Conservation (phyloP, 2,888 invertebrate species). For the Argyresthia goedartella region DNA sequence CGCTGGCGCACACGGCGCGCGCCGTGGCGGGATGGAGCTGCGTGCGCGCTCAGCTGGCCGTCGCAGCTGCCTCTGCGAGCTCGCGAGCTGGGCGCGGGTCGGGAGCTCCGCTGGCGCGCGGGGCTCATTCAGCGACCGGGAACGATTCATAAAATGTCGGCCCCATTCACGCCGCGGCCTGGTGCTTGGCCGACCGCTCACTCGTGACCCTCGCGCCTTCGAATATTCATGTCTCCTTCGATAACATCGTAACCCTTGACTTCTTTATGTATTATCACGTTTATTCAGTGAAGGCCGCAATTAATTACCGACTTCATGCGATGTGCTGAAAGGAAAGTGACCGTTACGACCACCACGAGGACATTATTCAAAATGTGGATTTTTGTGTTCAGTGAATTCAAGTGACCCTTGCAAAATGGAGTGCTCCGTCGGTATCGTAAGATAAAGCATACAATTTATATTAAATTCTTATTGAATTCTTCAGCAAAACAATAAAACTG, state of each 20-base stretch:
- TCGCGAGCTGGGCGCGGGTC: constrained; percentile 25
- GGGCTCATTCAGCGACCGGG: constrained; percentile 41
- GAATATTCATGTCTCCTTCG: constrained; percentile 69
- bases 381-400: constrained; percentile 55
- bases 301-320: constrained; percentile 50
- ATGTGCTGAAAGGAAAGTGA: constrained; percentile 59
- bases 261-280: constrained; percentile 65
- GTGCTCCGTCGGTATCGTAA: constrained; percentile 54
- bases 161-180: constrained; percentile 64
- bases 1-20: constrained; percentile 17
- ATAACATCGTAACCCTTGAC: constrained; percentile 68
- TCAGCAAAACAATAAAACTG: no score
- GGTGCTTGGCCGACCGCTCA: constrained; percentile 61
- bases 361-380: constrained; percentile 38
- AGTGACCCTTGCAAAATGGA: constrained; percentile 55
- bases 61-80: no score
- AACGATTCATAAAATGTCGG: constrained; percentile 70
- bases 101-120: not conserved
- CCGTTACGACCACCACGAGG: constrained; percentile 36
- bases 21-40: constrained; percentile 34
- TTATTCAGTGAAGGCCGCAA: constrained; percentile 53
- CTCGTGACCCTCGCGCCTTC: constrained; percentile 70
- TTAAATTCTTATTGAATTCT: not conserved
- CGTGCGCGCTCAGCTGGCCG: constrained; percentile 15
- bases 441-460: constrained; percentile 17